These are phyloP conservation scores for Scaptomyza tumidula DNA, from an alignment of 2,888 invertebrate genomes.

Conservation along the genomic window DNA sequence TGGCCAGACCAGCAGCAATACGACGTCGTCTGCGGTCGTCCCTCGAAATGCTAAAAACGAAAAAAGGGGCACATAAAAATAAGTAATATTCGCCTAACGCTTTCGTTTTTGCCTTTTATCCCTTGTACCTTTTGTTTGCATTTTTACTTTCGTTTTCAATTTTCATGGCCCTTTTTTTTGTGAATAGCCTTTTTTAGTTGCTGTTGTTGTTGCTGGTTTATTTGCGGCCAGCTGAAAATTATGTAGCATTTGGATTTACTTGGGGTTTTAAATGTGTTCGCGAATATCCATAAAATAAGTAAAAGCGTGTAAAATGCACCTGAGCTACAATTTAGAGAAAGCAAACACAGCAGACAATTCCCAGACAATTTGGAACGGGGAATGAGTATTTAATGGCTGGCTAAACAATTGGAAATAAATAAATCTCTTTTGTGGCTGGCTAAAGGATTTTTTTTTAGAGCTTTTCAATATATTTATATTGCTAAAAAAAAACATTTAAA, in stretches of 20 bases:
- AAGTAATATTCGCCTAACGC: slow-evolving; percentile 62
- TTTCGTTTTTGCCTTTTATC: slow-evolving; percentile 36
- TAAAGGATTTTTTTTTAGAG: slow-evolving; percentile 9
- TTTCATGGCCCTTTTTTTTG: slow-evolving; percentile 58
- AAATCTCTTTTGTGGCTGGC: slow-evolving; percentile 20
- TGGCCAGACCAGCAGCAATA: slow-evolving; percentile 58
- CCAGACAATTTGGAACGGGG: slow-evolving; percentile 33
- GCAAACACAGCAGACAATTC: slow-evolving; percentile 62
- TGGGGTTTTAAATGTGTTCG: slow-evolving; percentile 26
- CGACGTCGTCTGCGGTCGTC: slow-evolving; percentile 32
- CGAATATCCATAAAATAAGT: slow-evolving; percentile 49
- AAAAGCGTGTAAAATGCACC: slow-evolving; percentile 68
- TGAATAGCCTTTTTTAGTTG: slow-evolving; percentile 24
- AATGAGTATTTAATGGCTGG: neutral
- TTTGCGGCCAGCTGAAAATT: slow-evolving; percentile 56
- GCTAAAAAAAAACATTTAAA: neutral
- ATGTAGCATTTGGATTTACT: slow-evolving; percentile 50
- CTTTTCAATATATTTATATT: slow-evolving; percentile 18
- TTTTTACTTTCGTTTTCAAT: slow-evolving; percentile 76
- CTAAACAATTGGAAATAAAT: slow-evolving; percentile 7
- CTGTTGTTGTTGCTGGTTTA: neutral
- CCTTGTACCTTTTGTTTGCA: slow-evolving; percentile 38
- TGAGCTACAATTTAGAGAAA: slow-evolving; percentile 44
- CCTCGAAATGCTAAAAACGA: neutral
- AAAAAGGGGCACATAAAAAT: slow-evolving; percentile 60